Conservation (phyloP, 2,113 vertebrate genomes). For the Athene cunicularia region DNA sequence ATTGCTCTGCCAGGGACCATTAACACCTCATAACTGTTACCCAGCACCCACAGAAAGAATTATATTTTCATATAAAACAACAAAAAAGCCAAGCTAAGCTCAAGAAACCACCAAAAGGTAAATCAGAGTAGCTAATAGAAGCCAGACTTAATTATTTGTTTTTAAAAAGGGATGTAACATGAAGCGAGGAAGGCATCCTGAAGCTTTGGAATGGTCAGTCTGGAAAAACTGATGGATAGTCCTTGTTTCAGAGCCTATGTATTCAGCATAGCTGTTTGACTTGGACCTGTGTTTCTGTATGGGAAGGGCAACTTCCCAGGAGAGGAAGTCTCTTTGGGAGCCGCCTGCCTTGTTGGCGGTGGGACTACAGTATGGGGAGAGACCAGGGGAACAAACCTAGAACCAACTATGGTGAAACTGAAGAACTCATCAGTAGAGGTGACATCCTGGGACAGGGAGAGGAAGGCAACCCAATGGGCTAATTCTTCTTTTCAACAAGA, state of each 20-base stretch:
- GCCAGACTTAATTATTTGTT: neutral
- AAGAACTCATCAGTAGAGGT: neutral
- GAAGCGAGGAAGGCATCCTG: neutral
- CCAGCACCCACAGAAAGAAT: slow-evolving; percentile 1
- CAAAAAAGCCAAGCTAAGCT: neutral
- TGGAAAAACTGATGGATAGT: neutral
- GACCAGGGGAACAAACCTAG: neutral
- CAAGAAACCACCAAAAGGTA: neutral
- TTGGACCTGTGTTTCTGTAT: neutral
- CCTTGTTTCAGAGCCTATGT: neutral
- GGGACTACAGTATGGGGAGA: neutral
- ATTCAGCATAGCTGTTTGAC: neutral
- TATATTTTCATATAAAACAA: neutral
- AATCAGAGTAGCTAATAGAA: neutral
- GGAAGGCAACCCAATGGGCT: neutral
- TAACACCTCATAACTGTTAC: neutral
- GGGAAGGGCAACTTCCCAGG: neutral
- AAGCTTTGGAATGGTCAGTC: neutral
- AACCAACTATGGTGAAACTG: accelerated
- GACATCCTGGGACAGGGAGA: no score
- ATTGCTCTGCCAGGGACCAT: slow-evolving; percentile 27
- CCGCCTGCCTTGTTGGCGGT: neutral
- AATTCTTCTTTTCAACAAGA: neutral
- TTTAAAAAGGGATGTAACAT: neutral
- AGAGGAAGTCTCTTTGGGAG: neutral